A percentile compares a stretch with the other conserved stretches of the same genome.
Conservation (phyloP, 1,140 invertebrate species). For the Kradibia gibbosae region DNA sequence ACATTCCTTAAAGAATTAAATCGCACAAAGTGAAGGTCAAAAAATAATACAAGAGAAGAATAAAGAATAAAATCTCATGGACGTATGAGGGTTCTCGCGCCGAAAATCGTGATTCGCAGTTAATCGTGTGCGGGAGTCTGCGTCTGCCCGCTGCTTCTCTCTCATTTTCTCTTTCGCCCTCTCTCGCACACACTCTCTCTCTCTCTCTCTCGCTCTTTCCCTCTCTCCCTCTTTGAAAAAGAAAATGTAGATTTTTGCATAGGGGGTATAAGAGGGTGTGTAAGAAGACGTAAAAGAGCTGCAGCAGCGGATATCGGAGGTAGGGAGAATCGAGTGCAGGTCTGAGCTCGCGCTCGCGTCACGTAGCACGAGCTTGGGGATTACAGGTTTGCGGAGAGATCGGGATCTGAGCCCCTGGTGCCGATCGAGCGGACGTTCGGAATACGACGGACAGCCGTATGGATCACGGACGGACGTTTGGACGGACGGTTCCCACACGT, state of each 20-base stretch:
- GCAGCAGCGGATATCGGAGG: constrained; percentile 15
- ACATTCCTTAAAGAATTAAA: constrained; percentile 46
- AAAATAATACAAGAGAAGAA: constrained; percentile 40
- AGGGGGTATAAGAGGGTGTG: constrained; percentile 16
- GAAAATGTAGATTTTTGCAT: constrained; percentile 33
- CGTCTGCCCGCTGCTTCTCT: too few relatives aligned
- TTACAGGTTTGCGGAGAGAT: constrained; percentile 72
- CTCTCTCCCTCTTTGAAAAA: background rate
- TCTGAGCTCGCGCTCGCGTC: constrained; percentile 8
- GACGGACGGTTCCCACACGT: constrained; percentile 71
- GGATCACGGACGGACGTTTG: constrained; percentile 49
- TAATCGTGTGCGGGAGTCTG: constrained; percentile 9
- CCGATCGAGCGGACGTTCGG: constrained; percentile 61
- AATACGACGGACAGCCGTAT: constrained; percentile 46
- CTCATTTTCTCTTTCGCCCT: too few relatives aligned
- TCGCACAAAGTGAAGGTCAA: constrained; percentile 21
- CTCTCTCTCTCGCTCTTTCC: too few relatives aligned
- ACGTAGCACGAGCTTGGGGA: constrained; percentile 53
- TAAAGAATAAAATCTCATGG: constrained; percentile 46
- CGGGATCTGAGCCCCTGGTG: constrained; percentile 67
- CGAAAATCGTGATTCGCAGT: constrained; percentile 1
- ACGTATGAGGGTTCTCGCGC: background rate
- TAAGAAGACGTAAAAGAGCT: constrained; percentile 40
- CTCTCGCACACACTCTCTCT: background rate
- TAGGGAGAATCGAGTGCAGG: constrained; percentile 6